A percentile compares a stretch with the other conserved stretches of the same genome.
These are phyloP conservation scores for Syngnathus typhle DNA, from an alignment of 2,113 vertebrate species.

Conservation along the genomic window DNA sequence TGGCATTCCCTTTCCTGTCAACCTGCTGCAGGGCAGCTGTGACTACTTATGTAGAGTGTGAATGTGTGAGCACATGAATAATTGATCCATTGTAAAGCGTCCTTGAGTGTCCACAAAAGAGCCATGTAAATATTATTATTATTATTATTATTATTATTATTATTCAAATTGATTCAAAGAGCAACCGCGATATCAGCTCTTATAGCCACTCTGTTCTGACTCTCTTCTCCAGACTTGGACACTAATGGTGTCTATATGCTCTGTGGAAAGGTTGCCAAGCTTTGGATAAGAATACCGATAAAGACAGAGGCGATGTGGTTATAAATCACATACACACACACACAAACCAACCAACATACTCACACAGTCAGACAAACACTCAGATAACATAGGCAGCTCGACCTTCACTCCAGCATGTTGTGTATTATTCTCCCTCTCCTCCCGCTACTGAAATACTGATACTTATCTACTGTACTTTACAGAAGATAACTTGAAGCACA, in stretches of 20 bases:
- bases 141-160: too few relatives aligned
- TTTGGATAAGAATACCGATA: slow-evolving; percentile 65
- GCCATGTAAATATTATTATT: too few relatives aligned
- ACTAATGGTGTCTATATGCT: slow-evolving; percentile 44
- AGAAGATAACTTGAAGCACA: slow-evolving; percentile 40
- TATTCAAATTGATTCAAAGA: slow-evolving; percentile 3
- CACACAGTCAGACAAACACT: slow-evolving; percentile 15
- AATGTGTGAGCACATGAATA: too few relatives aligned
- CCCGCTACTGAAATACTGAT: slow-evolving; percentile 40
- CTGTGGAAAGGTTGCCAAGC: slow-evolving; percentile 51
- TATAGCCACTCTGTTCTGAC: slow-evolving; percentile 45
- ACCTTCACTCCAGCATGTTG: slow-evolving; percentile 64
- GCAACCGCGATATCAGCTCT: slow-evolving; percentile 36
- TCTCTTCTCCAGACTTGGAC: slow-evolving; percentile 31
- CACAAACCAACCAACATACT: slow-evolving; percentile 9
- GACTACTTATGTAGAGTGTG: too few relatives aligned
- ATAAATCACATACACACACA: slow-evolving; percentile 51
- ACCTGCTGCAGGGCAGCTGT: too few relatives aligned
- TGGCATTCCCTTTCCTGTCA: too few relatives aligned
- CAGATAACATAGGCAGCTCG: slow-evolving; percentile 25
- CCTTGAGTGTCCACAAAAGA: too few relatives aligned
- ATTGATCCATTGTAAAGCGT: too few relatives aligned
- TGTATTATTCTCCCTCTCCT: slow-evolving; percentile 45
- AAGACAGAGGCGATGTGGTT: slow-evolving; percentile 54
- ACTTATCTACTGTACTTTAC: slow-evolving; percentile 49